These are phyloP conservation scores for Leptopilina clavipes DNA, from an alignment of 1,140 invertebrate genomes.

Conservation along the genomic window DNA sequence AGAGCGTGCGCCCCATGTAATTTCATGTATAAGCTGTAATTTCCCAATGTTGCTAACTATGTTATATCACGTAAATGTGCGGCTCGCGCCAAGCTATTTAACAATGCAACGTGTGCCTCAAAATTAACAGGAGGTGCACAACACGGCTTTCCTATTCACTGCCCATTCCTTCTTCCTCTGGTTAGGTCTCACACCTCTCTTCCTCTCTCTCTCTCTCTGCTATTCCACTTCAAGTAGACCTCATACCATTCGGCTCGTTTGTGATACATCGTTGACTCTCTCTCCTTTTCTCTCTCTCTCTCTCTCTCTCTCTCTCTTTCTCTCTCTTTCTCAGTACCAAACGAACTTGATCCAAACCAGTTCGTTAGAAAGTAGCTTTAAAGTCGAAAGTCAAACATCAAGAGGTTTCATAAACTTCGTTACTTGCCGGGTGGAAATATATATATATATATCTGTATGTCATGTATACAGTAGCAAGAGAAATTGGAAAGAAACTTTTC, in stretches of 20 bases:
- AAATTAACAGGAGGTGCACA: conserved; percentile 48
- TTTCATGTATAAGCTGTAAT: conserved; percentile 61
- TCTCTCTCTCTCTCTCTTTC: conserved; percentile 14
- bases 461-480: background rate
- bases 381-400: conserved; percentile 52
- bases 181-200: conserved; percentile 12
- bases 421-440: background rate
- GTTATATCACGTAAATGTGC: conserved; percentile 54
- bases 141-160: conserved; percentile 30
- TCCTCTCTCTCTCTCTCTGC: background rate
- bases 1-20: conserved; percentile 51
- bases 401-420: conserved; percentile 44
- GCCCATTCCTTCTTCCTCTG: conserved; percentile 4
- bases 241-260: conserved; percentile 51
- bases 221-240: background rate
- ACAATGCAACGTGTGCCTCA: conserved; percentile 45
- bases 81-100: conserved; percentile 45
- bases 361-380: conserved; percentile 54
- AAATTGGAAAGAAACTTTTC: background rate
- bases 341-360: conserved; percentile 40
- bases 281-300: background rate
- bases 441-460: background rate
- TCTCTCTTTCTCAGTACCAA: conserved; percentile 11
- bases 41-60: conserved; percentile 62
- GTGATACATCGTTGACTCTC: conserved; percentile 44